Base-by-base conservation (phyloP, 2,113 vertebrate genomes). In the Gambusia affinis region DNA sequence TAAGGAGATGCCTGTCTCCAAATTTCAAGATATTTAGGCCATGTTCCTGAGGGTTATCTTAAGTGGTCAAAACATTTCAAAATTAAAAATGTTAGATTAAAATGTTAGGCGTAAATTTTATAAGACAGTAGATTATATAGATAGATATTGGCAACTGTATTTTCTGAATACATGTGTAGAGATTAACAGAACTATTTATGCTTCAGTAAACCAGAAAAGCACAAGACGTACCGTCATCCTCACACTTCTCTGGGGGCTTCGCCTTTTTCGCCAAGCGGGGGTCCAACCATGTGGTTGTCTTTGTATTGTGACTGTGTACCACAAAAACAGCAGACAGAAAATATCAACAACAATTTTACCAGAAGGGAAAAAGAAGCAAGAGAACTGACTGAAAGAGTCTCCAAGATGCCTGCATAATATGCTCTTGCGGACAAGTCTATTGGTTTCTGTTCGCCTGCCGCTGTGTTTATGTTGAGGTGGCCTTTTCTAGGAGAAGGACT, bases 211-310 rank as follows among this genome's bases (percentile, higher is more conserved):
- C n/a, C n/a, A 39, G 85, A 80, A 66, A 67, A 68, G 78, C 63
- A 81, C 85, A 35, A 42, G 17, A 74, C 72, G 17, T 88, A 99
- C 98, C 98, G 94, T 97, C 98, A 78, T 99, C 97, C 85, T 98
- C 96, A 86, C 98, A 99, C 76, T 99, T 98, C 93, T 99, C 98
- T 1, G 97, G 97, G 77, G 98, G 96, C 93, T 99, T 99, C 44
- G 97, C 96, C 94, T 98, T 99, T 93, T 97, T 98, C 54, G 97
- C 97, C 84, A 98, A 94, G 60, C 98, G 96, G 4, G 98, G 98
- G 90, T 99, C 98, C 88, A 99, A 88, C 98, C 98, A 99, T 0
- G 98, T 99, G 44, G 98, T 99, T 11, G 97, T 99, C 95, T 99
- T 99, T 73, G 96, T 97, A 89, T 99, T 99, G 78, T 99, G 98